Conservation (phyloP, 2,888 invertebrate species). For the Xylophagus ater region DNA sequence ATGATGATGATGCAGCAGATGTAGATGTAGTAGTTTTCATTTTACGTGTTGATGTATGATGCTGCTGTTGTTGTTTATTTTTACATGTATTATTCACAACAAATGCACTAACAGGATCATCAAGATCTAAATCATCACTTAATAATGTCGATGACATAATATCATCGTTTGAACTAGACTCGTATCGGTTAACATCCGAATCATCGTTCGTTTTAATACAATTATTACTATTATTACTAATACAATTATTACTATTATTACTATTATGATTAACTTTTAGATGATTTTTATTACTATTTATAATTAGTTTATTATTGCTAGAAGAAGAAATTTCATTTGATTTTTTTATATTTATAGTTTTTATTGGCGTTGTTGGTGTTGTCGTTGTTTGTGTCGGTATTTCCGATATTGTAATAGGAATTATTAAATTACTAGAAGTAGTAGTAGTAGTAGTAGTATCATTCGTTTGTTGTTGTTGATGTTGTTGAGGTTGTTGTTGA, state of each 20-base stretch:
- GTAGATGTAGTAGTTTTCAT: not conserved
- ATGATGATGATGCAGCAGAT: not conserved
- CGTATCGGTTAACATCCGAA: conserved; percentile 12
- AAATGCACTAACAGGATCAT: conserved; percentile 38
- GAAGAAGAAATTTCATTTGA: too few relatives aligned
- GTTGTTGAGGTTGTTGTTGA: conserved; percentile 13
- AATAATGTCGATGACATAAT: conserved; percentile 34
- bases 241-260: too few relatives aligned
- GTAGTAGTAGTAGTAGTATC: too few relatives aligned
- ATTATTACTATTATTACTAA: too few relatives aligned
- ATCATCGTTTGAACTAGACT: conserved; percentile 8
- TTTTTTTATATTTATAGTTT: conserved; percentile 7
- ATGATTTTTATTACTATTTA: not conserved
- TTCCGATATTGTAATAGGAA: not conserved
- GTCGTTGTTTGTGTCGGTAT: conserved; percentile 7
- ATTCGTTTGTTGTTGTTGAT: not conserved
- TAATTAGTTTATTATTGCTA: not conserved
- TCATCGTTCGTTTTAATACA: conserved; percentile 15
- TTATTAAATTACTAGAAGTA: too few relatives aligned
- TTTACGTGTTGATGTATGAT: not conserved
- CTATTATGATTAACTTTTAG: not conserved
- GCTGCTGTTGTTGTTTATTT: conserved; percentile 7
- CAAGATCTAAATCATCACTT: conserved; percentile 38
- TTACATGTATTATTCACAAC: conserved; percentile 27
- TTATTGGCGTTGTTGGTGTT: conserved; percentile 11